Evolutionary conservation across 2,888 invertebrate species (phyloP).

Genomic region (Luperina nickerlii): DNA sequence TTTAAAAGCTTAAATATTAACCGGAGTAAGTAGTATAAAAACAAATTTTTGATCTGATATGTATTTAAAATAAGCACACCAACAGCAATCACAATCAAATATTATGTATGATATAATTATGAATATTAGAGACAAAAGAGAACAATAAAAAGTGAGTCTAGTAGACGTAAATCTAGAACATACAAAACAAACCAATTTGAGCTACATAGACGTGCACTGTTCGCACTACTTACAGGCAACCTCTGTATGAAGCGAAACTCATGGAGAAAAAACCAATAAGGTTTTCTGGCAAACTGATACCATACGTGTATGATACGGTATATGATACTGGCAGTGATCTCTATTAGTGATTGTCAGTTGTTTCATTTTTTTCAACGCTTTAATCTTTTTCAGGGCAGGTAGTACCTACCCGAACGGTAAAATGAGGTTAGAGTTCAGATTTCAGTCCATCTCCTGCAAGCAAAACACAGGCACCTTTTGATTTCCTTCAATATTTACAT

Average conservation of each 20-base stretch:
- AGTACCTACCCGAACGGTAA: not conserved
- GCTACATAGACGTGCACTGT: not conserved
- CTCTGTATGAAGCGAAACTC: not conserved
- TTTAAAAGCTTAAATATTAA: not conserved
- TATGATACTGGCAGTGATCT: not conserved
- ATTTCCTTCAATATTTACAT: slow-evolving; percentile 39
- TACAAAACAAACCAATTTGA: not conserved
- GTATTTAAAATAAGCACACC: not conserved
- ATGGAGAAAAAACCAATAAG: not conserved
- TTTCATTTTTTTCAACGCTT: not conserved
- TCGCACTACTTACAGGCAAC: not conserved
- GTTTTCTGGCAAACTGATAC: not conserved
- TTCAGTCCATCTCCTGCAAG: slow-evolving; percentile 9
- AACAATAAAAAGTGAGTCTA: not conserved
- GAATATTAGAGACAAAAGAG: not conserved
- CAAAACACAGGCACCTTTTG: slow-evolving; percentile 25
- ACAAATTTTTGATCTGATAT: not conserved
- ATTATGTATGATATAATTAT: not conserved
- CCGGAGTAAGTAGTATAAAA: not conserved
- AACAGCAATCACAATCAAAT: not conserved
- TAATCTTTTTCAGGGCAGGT: not conserved
- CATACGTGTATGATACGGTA: not conserved
- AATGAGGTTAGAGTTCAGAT: not conserved
- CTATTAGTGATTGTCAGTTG: not conserved
- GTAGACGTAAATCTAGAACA: not conserved